Percentiles rank a stretch among this genome's conserved stretches.
phyloP scores from a whole-genome alignment of 2,113 vertebrate species.

The Pitta sordida region DNA sequence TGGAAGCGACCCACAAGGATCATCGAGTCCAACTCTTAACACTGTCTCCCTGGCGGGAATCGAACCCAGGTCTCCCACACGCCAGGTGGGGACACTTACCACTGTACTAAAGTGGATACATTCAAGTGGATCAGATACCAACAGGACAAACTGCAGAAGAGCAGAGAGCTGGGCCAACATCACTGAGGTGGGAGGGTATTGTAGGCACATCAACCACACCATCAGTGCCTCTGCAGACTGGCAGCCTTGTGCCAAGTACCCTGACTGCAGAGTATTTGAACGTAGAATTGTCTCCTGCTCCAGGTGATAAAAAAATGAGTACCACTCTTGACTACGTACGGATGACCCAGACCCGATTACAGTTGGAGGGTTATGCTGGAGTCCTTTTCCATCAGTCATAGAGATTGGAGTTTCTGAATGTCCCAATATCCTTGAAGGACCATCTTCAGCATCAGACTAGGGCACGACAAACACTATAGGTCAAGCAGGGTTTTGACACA shows the following conservation, averaged over 20 bases:
- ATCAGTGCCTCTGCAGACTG: accelerated
- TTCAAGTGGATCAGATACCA: too few species aligned
- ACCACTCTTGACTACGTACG: background rate
- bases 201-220: background rate
- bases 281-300: background rate
- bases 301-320: background rate
- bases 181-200: background rate
- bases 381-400: background rate
- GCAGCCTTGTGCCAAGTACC: background rate
- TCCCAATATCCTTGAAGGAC: background rate
- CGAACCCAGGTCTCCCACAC: too few species aligned
- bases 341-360: background rate
- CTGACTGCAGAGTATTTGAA: background rate
- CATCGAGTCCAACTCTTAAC: too few species aligned
- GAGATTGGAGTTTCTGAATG: background rate
- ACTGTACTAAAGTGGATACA: too few species aligned
- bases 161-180: background rate
- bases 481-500: background rate
- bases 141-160: background rate
- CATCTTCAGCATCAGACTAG: background rate
- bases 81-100: too few species aligned
- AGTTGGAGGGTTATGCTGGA: accelerated
- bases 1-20: too few species aligned
- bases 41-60: too few species aligned
- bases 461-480: background rate